Evolutionary conservation across 30 jellyfish, hydroid and myxozoan genomes (phyloP).

Genomic region (Turritopsis rubra): DNA sequence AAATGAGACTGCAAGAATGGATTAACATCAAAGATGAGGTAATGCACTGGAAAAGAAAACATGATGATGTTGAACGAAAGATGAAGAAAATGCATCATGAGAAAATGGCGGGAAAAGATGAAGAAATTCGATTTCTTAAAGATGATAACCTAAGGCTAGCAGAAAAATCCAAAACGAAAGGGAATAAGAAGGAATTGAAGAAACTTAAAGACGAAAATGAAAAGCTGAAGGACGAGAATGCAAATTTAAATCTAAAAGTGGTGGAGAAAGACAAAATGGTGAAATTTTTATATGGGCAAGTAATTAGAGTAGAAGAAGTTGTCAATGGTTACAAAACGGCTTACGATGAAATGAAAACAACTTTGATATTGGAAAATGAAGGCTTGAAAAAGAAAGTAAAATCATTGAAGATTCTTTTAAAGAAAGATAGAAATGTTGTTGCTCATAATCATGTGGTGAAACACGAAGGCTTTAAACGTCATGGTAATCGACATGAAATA

Average conservation of each 20-base stretch:
- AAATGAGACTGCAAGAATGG: background rate
- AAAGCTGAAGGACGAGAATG: background rate
- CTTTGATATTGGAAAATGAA: background rate
- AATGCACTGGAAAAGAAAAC: constrained; percentile 4
- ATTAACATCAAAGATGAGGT: background rate
- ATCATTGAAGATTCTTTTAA: background rate
- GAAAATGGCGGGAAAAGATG: background rate
- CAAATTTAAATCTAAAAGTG: background rate
- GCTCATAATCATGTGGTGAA: background rate
- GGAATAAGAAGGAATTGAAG: constrained; percentile 1
- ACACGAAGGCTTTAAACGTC: too few species aligned
- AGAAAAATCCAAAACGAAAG: background rate
- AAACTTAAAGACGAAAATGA: background rate
- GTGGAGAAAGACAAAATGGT: constrained; percentile 2
- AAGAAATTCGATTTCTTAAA: background rate
- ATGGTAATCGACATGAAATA: too few species aligned
- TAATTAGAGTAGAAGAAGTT: background rate
- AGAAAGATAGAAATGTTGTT: background rate
- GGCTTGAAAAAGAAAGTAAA: background rate
- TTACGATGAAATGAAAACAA: background rate
- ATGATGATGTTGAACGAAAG: constrained; percentile 5
- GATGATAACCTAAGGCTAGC: constrained; percentile 2
- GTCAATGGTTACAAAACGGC: background rate
- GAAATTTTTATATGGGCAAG: background rate
- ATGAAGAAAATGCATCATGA: background rate